Evolutionary conservation across 2,888 invertebrate species (phyloP).

Genomic region (Drosophila vallismaia): DNA sequence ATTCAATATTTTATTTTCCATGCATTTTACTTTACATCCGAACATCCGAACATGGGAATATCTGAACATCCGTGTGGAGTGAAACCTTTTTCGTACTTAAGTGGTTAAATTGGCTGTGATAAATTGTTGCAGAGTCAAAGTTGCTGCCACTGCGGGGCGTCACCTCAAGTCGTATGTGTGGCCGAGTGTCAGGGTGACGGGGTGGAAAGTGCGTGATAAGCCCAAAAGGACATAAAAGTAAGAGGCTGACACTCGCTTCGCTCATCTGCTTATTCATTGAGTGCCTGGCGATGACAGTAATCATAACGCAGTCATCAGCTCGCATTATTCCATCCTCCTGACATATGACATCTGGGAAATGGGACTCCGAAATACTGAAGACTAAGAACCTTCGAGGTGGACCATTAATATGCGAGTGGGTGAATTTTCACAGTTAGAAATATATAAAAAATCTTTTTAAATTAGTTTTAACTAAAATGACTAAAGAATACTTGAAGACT

Average conservation of each 20-base stretch:
- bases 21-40: constrained; percentile 30
- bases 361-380: constrained; percentile 26
- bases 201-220: constrained; percentile 44
- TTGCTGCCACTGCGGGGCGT: constrained; percentile 66
- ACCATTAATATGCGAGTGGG: constrained; percentile 35
- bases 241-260: constrained; percentile 35
- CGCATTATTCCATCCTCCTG: constrained; percentile 68
- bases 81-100: constrained; percentile 76
- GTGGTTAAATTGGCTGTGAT: constrained; percentile 80
- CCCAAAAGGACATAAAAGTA: constrained; percentile 53
- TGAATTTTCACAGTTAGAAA: not conserved
- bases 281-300: constrained; percentile 72
- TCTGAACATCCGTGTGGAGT: constrained; percentile 35
- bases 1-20: constrained; percentile 53
- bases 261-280: constrained; percentile 66
- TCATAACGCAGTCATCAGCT: constrained; percentile 74
- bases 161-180: constrained; percentile 63
- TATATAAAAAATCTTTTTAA: not conserved
- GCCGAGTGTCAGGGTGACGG: not conserved
- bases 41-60: constrained; percentile 40
- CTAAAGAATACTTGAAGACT: no score
- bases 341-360: constrained; percentile 78
- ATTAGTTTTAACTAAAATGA: no score
- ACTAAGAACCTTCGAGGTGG: constrained; percentile 13
- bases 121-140: constrained; percentile 76